Base-by-base conservation (phyloP, 1,140 invertebrate species). In the Platyscapa corneri region DNA sequence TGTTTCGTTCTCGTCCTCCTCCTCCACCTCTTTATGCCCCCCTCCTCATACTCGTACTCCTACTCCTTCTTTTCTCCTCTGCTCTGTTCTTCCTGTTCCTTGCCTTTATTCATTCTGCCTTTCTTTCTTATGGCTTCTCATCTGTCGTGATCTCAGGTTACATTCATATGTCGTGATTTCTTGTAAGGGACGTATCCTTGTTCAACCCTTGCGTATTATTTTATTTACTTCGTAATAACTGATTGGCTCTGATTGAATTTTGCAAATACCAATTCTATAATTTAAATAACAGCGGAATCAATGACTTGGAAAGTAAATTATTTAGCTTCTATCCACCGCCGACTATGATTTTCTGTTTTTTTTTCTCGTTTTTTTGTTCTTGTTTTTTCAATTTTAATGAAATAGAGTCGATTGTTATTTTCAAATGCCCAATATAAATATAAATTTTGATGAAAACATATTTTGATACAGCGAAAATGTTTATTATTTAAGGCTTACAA, bases 1-100 rank as follows among this genome's bases (percentile, higher is more conserved):
- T 91, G 91, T 91, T 92, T 91, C 90, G 90, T 90, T 88, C 90
- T 88, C 88, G 88, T 88, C 83, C 74, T 75, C 65, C 49, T 60
- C 10, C 77, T 70, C 78, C 77, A 39, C 32, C 77, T 74, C 81
- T n/a, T n/a, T n/a, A n/a, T n/a, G n/a, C n/a, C n/a, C n/a, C n/a
- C n/a, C n/a, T n/a, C n/a, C n/a, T n/a, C n/a, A n/a, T n/a, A n/a
- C n/a, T n/a, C n/a, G n/a, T n/a, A n/a, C 37, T 86, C 10, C 37
- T 72, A 30, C 39, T 81, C 30, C 70, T n/a, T n/a, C n/a, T n/a
- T n/a, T n/a, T n/a, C n/a, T 79, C 30, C 56, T 27, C 53, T 30
- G 32, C 34, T 77, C 18, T 60, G 14, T 23, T n/a, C 37, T 42
- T 37, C 20, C 39, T 39, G 23, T n/a, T 70, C 14, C 72, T 12